Evolutionary conservation across 2,113 vertebrate species (phyloP), one percentile per base, ranked within the genome.

Genomic region (Carassius carassius): DNA sequence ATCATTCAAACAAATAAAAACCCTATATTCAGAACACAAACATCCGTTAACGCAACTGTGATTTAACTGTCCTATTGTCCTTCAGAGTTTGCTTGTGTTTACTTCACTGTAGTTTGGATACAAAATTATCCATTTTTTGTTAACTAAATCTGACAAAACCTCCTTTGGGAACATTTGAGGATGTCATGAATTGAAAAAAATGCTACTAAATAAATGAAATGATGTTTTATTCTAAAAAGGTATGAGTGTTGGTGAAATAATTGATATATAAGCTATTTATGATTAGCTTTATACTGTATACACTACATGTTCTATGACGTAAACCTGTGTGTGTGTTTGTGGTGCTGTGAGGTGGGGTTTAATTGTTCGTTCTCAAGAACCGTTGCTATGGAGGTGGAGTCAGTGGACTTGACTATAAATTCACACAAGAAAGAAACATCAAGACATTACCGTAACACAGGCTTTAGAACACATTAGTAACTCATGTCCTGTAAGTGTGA

Each of bases 371-470:
- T 83, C 72, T 58, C 75, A 6, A 67, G 44, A 58, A 21, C 86
- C 88, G 90, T 92, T 89, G 89, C 78, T 78, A 32, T 72, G 87
- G 83, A 85, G 88, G 86, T 65, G 89, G 92, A 88, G 92, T 88
- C 88, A 80, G 69, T 70, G 11, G 54, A 85, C 87, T 25, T 79
- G 35, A 32, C 51, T 85, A 76, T 77, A 83, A 85, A 78, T 67
- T 58, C 56, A 74, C 7, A 0, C 35, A 65, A 19, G 7, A 29
- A 60, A 74, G 47, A 78, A 79, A 49, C 44, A 83, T 70, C 80
- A 80, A 58, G 60, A 51, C 37, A 35, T 56, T 58, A 54, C 5
- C 17, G 74, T 9, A 67, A n/a, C 21, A 17, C 62, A 78, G 56
- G 54, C 54, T 56, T 56, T 56, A 56, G 21, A 1, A 32, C 16